phyloP scores from a whole-genome alignment of 1,140 invertebrate species.

The Goniozus legneri region DNA sequence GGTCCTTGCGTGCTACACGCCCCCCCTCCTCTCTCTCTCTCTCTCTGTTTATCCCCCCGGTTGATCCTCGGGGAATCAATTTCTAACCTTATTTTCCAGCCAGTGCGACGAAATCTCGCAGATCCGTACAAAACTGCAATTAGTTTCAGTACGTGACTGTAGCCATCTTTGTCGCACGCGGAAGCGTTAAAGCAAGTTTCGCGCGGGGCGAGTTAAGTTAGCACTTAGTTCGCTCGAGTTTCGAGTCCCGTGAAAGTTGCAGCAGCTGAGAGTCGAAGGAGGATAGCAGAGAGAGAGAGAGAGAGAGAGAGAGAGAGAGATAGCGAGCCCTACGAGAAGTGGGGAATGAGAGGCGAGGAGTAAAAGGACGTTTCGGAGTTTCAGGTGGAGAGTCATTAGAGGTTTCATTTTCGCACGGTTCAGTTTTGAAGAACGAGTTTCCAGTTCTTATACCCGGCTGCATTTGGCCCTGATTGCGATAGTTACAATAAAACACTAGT shows the following conservation, averaged over 20 bases:
- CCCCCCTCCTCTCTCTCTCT: too few species aligned
- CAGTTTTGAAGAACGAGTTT: not conserved
- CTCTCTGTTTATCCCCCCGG: not conserved
- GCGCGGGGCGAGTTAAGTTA: conserved; percentile 21
- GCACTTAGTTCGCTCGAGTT: conserved; percentile 27
- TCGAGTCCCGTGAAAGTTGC: conserved; percentile 22
- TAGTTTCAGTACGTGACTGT: conserved; percentile 31
- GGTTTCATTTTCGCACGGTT: not conserved
- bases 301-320: too few species aligned
- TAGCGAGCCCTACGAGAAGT: not conserved
- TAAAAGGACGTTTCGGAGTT: not conserved
- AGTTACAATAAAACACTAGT: not conserved
- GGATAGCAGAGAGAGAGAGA: not conserved
- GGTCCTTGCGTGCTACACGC: too few species aligned
- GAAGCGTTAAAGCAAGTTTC: conserved; percentile 20
- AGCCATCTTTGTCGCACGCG: conserved; percentile 8
- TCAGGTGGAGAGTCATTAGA: not conserved
- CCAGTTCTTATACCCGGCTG: not conserved
- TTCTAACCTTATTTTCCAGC: not conserved
- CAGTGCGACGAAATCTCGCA: not conserved
- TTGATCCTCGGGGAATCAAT: not conserved
- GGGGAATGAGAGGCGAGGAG: not conserved
- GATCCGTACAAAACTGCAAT: conserved; percentile 26
- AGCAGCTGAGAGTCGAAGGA: conserved; percentile 11
- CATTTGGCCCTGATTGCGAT: not conserved